A percentile compares a stretch with the other conserved stretches of the same genome.
Conservation (phyloP, 2,797 vertebrate species). For the Cetoscarus ocellatus region DNA sequence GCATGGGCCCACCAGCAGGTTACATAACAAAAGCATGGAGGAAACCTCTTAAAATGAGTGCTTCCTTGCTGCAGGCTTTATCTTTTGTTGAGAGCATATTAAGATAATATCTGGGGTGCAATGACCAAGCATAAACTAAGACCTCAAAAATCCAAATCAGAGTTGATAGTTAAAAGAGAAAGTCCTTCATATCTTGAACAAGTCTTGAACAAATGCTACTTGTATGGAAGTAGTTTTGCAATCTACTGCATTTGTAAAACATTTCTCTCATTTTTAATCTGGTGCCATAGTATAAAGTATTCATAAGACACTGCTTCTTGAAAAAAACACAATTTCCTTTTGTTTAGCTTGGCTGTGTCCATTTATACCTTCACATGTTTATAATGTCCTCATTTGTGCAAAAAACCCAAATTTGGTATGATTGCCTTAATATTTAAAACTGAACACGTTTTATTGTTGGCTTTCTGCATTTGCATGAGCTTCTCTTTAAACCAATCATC, state of each 20-base stretch:
- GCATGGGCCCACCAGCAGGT: conserved; percentile 10
- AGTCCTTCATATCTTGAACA: no score
- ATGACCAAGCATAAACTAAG: conserved; percentile 13
- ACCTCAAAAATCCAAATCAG: neutral
- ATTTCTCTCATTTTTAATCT: no score
- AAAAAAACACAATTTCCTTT: no score
- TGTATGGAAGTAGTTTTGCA: no score
- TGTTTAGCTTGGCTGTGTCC: neutral
- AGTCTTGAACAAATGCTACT: no score
- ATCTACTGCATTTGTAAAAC: no score
- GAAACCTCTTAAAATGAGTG: conserved; percentile 7
- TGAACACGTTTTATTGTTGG: neutral
- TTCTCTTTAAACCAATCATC: neutral
- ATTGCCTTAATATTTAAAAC: neutral
- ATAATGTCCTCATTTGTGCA: conserved; percentile 4
- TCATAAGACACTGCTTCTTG: no score
- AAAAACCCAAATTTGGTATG: neutral
- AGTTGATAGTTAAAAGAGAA: neutral
- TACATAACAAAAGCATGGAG: conserved; percentile 29
- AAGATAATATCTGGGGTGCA: neutral
- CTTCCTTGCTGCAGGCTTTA: conserved; percentile 10
- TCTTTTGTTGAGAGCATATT: conserved; percentile 4
- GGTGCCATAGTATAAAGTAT: no score
- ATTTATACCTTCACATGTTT: conserved; percentile 8
- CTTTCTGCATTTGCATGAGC: neutral